Percentiles rank a stretch among this genome's conserved stretches.
Conservation (phyloP, 2,888 invertebrate species). For the Cephus spinipes region DNA sequence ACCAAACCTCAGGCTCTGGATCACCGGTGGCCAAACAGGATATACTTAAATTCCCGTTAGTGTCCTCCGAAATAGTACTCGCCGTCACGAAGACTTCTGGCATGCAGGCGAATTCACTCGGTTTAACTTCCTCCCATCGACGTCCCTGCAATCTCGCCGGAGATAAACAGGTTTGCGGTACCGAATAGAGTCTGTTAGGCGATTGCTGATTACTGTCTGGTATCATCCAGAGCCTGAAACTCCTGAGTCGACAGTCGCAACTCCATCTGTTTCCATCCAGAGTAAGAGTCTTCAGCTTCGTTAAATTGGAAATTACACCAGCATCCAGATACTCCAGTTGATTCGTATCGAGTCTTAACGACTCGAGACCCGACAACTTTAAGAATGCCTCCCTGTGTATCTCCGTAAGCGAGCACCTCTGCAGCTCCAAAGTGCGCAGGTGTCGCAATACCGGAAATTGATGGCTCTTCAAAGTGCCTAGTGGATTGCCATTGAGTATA, state of each 20-base stretch:
- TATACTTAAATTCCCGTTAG: constrained; percentile 85
- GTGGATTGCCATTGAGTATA: constrained; percentile 84
- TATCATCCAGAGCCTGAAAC: constrained; percentile 87
- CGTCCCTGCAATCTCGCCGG: constrained; percentile 78
- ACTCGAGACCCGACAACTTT: constrained; percentile 79
- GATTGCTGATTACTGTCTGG: constrained; percentile 32
- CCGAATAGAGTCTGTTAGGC: constrained; percentile 80
- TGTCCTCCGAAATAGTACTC: constrained; percentile 75
- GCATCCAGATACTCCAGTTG: constrained; percentile 78
- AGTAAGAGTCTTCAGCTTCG: constrained; percentile 82
- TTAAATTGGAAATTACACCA: constrained; percentile 77
- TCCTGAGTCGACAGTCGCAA: constrained; percentile 88
- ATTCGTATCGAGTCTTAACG: constrained; percentile 86
- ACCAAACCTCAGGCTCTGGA: constrained; percentile 85
- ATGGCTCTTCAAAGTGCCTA: constrained; percentile 77
- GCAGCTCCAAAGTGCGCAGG: constrained; percentile 83
- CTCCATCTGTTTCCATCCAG: constrained; percentile 90
- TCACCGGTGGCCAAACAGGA: constrained; percentile 86
- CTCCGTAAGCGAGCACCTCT: constrained; percentile 80
- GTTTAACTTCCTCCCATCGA: constrained; percentile 81
- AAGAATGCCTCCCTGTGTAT: constrained; percentile 84
- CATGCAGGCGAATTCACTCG: constrained; percentile 84
- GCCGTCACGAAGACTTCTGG: constrained; percentile 74
- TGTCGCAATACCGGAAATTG: constrained; percentile 88
- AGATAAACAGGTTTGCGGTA: constrained; percentile 79